Conservation (phyloP, 1,140 invertebrate species). For the Diplogasteroides magnus region DNA sequence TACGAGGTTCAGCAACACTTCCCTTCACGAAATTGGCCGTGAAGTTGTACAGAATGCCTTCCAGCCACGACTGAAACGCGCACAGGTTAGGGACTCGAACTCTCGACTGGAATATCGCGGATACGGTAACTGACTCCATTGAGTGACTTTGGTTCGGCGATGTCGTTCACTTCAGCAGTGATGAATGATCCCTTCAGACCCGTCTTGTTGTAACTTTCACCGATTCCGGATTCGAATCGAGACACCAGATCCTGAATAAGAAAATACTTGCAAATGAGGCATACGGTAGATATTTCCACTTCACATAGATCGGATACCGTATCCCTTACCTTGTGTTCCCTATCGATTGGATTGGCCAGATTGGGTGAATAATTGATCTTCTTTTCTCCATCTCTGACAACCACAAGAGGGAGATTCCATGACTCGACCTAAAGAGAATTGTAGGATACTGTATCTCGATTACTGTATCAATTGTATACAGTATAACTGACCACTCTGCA, state of each 20-base stretch:
- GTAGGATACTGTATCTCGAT: no score
- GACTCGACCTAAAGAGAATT: slow-evolving; percentile 26
- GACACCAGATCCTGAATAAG: slow-evolving; percentile 15
- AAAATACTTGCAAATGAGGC: neutral
- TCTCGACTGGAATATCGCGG: neutral
- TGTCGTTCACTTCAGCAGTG: slow-evolving; percentile 36
- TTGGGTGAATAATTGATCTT: slow-evolving; percentile 24
- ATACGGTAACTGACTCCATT: slow-evolving; percentile 25
- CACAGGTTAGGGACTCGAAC: neutral
- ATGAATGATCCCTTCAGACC: slow-evolving; percentile 27
- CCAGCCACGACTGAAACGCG: slow-evolving; percentile 25
- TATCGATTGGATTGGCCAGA: slow-evolving; percentile 29
- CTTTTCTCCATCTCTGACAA: slow-evolving; percentile 23
- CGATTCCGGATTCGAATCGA: slow-evolving; percentile 32
- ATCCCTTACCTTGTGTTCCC: slow-evolving; percentile 7
- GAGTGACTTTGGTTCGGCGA: slow-evolving; percentile 20
- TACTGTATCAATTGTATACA: no score
- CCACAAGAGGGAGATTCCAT: slow-evolving; percentile 33
- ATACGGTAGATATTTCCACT: neutral
- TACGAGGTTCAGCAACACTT: slow-evolving; percentile 25
- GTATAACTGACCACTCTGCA: slow-evolving; percentile 15
- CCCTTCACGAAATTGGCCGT: slow-evolving; percentile 32
- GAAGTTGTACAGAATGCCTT: slow-evolving; percentile 38
- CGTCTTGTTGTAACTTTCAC: slow-evolving; percentile 31
- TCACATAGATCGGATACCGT: no score